Percentiles rank a stretch among this genome's conserved stretches.
Evolutionary conservation across 2,888 invertebrate species (phyloP).

Genomic region (Acholoe squamosa): DNA sequence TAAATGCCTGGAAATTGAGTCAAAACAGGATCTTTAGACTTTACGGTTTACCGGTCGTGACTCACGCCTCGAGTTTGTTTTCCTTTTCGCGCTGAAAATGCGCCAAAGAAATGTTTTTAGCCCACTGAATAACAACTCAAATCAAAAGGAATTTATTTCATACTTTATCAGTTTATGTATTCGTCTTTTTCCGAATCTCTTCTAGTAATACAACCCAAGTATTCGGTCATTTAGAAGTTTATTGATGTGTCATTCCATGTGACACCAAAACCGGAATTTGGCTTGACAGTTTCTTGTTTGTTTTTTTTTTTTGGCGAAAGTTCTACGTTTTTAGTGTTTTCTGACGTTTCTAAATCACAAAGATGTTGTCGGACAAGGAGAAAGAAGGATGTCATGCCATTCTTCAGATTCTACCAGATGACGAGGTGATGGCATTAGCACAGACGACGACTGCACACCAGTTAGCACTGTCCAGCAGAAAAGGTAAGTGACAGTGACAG

Average conservation of each 20-base stretch:
- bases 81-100: no score
- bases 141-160: no score
- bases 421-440: slow-evolving; percentile 62
- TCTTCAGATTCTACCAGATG: slow-evolving; percentile 59
- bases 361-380: neutral
- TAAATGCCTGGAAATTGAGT: neutral
- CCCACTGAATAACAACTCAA: no score
- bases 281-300: neutral
- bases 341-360: neutral
- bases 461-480: slow-evolving; percentile 36
- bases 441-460: slow-evolving; percentile 59
- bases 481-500: slow-evolving; percentile 29
- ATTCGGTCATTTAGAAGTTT: no score
- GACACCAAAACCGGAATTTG: slow-evolving; percentile 22
- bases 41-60: no score
- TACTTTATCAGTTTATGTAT: no score
- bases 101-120: no score
- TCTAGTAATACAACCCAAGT: no score
- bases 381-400: slow-evolving; percentile 55
- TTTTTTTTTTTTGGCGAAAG: neutral
- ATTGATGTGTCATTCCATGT: neutral
- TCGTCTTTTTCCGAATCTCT: no score
- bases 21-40: no score
- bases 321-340: neutral
- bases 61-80: no score